These are phyloP conservation scores for Orchestes rusci DNA, from an alignment of 2,888 invertebrate species.

Conservation along the genomic window DNA sequence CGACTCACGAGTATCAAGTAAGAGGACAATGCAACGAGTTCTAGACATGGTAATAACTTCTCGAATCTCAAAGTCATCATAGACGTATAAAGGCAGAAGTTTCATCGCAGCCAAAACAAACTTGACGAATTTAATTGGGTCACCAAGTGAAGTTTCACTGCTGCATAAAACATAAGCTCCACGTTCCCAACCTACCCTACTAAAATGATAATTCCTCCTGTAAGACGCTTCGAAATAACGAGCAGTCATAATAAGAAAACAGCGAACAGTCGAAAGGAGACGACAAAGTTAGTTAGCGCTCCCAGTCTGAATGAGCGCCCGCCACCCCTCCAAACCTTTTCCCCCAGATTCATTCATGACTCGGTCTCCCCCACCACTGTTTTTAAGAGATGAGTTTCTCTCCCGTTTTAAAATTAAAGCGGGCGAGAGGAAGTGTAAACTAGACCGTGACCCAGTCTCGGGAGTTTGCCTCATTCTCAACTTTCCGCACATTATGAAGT, in stretches of 20 bases:
- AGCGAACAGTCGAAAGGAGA: slow-evolving; percentile 17
- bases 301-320: slow-evolving; percentile 34
- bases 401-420: slow-evolving; percentile 43
- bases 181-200: slow-evolving; percentile 17
- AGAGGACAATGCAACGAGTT: too few species aligned
- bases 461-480: slow-evolving; percentile 21
- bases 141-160: too few species aligned
- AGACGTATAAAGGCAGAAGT: too few species aligned
- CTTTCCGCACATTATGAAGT: slow-evolving; percentile 23
- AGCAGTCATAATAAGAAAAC: slow-evolving; percentile 22
- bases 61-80: too few species aligned
- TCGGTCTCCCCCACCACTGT: slow-evolving; percentile 36
- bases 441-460: slow-evolving; percentile 41
- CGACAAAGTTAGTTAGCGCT: slow-evolving; percentile 35
- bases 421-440: slow-evolving; percentile 38
- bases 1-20: too few species aligned
- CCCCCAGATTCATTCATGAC: slow-evolving; percentile 24
- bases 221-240: slow-evolving; percentile 20
- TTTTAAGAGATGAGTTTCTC: slow-evolving; percentile 42
- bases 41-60: too few species aligned
- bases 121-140: too few species aligned
- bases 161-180: too few species aligned
- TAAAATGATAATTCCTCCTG: slow-evolving; percentile 17
- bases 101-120: too few species aligned
- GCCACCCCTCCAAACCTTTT: slow-evolving; percentile 25